Conservation (phyloP, 2,888 invertebrate species). For the Acleris literana region DNA sequence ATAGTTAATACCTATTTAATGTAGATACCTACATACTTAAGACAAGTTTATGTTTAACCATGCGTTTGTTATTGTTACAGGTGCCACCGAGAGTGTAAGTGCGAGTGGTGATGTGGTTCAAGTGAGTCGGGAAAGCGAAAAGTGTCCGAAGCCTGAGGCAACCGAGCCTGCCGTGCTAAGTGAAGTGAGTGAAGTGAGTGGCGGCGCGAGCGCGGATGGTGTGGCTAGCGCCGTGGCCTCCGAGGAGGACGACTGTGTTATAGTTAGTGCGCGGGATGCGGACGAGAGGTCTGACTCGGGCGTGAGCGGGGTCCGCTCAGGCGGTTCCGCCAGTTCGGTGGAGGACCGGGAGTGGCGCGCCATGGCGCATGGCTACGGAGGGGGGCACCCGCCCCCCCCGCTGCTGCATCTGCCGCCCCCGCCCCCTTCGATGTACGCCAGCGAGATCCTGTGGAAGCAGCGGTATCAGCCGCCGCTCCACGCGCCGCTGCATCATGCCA, state of each 20-base stretch:
- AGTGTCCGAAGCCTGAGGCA: conserved; percentile 75
- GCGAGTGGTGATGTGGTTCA: conserved; percentile 74
- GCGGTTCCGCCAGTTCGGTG: conserved; percentile 89
- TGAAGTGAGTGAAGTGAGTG: conserved; percentile 79
- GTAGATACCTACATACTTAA: background rate
- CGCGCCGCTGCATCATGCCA: conserved; percentile 79
- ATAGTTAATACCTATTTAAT: background rate
- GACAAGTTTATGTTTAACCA: background rate
- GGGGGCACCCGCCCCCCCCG: conserved; percentile 84
- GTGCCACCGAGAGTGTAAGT: conserved; percentile 72
- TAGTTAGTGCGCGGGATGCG: conserved; percentile 84
- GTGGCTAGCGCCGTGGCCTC: conserved; percentile 82
- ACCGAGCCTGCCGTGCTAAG: conserved; percentile 62
- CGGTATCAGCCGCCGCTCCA: conserved; percentile 83
- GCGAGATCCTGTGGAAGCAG: conserved; percentile 85
- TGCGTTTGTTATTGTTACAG: conserved; percentile 65
- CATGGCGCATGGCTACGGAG: conserved; percentile 87
- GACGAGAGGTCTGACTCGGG: conserved; percentile 86
- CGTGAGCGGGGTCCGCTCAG: conserved; percentile 89
- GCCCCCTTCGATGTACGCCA: conserved; percentile 79
- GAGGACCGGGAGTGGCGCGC: conserved; percentile 91
- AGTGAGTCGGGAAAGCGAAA: conserved; percentile 71
- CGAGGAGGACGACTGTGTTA: conserved; percentile 86
- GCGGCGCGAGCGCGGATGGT: conserved; percentile 76
- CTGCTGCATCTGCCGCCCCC: conserved; percentile 76